phyloP scores from a whole-genome alignment of 2,797 vertebrate genomes.

The Sebastes taczanowskii region DNA sequence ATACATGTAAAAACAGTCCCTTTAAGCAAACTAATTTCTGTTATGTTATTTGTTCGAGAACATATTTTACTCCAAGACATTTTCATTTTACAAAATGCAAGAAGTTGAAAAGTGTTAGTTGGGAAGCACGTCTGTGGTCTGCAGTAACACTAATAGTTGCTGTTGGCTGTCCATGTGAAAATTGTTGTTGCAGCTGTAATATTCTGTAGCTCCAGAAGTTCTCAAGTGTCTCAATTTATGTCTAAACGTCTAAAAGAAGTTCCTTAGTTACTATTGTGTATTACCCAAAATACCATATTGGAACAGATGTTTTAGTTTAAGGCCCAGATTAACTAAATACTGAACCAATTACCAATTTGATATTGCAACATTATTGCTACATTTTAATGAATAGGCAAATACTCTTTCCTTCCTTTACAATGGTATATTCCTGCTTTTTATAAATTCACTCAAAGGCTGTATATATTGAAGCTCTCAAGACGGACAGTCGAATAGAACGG shows the following conservation, averaged over 20 bases:
- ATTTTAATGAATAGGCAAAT: constrained; percentile 1
- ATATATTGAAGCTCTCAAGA: constrained; percentile 53
- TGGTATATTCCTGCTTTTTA: constrained; percentile 27
- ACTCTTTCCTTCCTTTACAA: constrained; percentile 12
- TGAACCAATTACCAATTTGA: neutral
- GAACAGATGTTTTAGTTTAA: neutral
- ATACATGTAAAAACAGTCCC: no score
- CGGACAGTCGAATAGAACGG: constrained; percentile 60
- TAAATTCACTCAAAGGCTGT: constrained; percentile 38
- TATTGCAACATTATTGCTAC: neutral
- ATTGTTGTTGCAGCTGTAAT: neutral
- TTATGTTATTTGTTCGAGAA: neutral
- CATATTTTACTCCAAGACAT: neutral
- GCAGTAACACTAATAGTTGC: neutral
- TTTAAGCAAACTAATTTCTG: neutral
- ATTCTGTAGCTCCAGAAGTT: neutral
- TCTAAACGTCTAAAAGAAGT: neutral
- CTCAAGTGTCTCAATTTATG: neutral
- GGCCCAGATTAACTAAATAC: neutral
- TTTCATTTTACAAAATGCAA: neutral
- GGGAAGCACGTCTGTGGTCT: neutral
- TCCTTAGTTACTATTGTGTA: neutral
- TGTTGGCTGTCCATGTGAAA: neutral
- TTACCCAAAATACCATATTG: neutral
- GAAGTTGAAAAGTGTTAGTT: neutral